Evolutionary conservation across 2,113 vertebrate genomes (phyloP).

Genomic region (Serranochromis macrocephalus): DNA sequence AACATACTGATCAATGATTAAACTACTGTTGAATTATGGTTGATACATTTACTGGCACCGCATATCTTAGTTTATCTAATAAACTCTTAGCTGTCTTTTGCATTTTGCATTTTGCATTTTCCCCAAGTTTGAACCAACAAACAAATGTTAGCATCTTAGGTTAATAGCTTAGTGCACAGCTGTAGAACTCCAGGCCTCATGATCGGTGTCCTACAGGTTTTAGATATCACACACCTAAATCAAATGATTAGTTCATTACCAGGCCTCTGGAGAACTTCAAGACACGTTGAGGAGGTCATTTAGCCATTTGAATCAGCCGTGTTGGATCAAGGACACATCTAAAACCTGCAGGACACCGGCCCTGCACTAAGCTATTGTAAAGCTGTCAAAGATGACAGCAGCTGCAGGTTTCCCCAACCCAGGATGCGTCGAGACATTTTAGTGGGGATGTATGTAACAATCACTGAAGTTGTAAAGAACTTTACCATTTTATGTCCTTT

Average conservation of each 20-base stretch:
- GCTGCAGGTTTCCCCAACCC: background rate
- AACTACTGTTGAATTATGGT: background rate
- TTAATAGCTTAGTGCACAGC: background rate
- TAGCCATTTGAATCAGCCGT: fast-evolving
- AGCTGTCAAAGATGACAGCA: background rate
- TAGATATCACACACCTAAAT: background rate
- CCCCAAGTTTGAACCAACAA: background rate
- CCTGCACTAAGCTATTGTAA: background rate
- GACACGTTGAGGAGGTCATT: background rate
- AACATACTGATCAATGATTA: background rate
- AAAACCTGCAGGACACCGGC: fast-evolving
- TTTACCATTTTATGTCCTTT: background rate
- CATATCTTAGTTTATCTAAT: background rate
- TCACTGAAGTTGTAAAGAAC: background rate
- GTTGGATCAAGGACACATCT: background rate
- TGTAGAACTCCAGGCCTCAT: background rate
- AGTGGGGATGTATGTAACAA: fast-evolving
- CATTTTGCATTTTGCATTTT: background rate
- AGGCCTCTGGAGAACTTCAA: background rate
- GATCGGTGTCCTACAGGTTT: background rate
- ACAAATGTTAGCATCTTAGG: background rate
- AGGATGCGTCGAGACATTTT: background rate
- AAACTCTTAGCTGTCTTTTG: background rate
- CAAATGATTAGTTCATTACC: fast-evolving
- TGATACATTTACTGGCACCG: background rate